Conservation (phyloP, 1,140 invertebrate species). For the Leptinotarsa defecta region DNA sequence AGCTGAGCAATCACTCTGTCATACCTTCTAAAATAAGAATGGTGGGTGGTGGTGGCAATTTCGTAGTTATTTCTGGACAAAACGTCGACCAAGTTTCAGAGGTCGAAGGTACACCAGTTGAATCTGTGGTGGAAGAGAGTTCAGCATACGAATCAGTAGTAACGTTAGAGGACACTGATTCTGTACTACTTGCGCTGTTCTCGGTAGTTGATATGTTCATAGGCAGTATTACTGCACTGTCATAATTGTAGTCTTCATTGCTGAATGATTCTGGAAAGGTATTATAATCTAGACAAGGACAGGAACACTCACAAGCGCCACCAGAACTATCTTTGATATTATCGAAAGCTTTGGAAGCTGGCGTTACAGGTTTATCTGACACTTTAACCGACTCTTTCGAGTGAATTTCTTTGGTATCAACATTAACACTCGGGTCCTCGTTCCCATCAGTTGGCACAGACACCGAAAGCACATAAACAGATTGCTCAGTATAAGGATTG, state of each 20-base stretch:
- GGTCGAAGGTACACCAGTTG: slow-evolving; percentile 24
- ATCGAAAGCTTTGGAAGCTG: slow-evolving; percentile 6
- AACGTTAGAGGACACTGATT: slow-evolving; percentile 9
- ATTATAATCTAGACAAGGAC: slow-evolving; percentile 59
- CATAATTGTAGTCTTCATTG: slow-evolving; percentile 44
- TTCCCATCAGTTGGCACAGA: slow-evolving; percentile 68
- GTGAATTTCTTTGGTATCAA: slow-evolving; percentile 47
- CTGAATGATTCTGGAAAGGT: slow-evolving; percentile 43
- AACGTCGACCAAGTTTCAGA: slow-evolving; percentile 45
- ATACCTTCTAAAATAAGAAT: slow-evolving; percentile 79
- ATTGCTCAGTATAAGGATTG: slow-evolving; percentile 57
- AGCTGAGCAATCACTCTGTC: slow-evolving; percentile 15
- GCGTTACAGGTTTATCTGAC: slow-evolving; percentile 13
- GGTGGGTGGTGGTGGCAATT: slow-evolving; percentile 68
- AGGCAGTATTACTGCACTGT: slow-evolving; percentile 19
- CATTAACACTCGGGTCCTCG: slow-evolving; percentile 61
- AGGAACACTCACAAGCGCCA: slow-evolving; percentile 76
- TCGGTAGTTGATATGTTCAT: slow-evolving; percentile 17
- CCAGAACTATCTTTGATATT: slow-evolving; percentile 52
- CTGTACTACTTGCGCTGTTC: background rate
- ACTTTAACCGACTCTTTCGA: slow-evolving; percentile 17
- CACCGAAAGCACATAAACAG: slow-evolving; percentile 74
- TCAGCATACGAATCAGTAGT: slow-evolving; percentile 17
- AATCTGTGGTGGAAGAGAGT: slow-evolving; percentile 28
- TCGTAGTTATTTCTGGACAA: slow-evolving; percentile 62